Percentiles rank a stretch among this genome's conserved stretches.
phyloP scores from a whole-genome alignment of 2,888 invertebrate genomes.

The Drosophila differens region DNA sequence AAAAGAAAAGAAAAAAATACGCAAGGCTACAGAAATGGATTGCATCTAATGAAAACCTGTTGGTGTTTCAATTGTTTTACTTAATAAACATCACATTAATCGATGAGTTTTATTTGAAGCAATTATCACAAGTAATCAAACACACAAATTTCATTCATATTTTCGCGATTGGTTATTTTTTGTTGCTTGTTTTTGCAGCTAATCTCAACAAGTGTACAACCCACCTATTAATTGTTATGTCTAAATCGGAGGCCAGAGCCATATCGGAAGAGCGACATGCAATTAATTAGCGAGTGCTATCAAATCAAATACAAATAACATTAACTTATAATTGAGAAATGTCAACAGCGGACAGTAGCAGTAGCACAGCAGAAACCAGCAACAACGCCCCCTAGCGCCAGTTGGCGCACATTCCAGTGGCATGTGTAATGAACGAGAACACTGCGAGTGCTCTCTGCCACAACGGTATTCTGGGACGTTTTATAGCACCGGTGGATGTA shows the following conservation, averaged over 20 bases:
- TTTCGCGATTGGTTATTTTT: background rate
- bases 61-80: slow-evolving; percentile 9
- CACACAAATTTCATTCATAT: slow-evolving; percentile 1
- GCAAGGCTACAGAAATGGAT: slow-evolving; percentile 45
- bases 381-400: slow-evolving; percentile 46
- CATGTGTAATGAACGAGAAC: slow-evolving; percentile 49
- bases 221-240: background rate
- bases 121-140: slow-evolving; percentile 39
- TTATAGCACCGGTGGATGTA: slow-evolving; percentile 25
- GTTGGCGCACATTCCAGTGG: slow-evolving; percentile 45
- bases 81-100: slow-evolving; percentile 25
- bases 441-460: background rate
- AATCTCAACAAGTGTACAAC: background rate
- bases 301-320: slow-evolving; percentile 33
- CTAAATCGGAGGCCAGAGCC: slow-evolving; percentile 7
- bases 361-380: background rate
- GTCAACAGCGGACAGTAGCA: slow-evolving; percentile 8
- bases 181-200: background rate
- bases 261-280: slow-evolving; percentile 41
- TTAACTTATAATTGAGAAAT: slow-evolving; percentile 47
- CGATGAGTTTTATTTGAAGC: slow-evolving; percentile 44
- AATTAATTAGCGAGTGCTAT: slow-evolving; percentile 65
- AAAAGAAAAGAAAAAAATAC: slow-evolving; percentile 15
- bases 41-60: slow-evolving; percentile 40
- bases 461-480: slow-evolving; percentile 33